These are phyloP conservation scores for Leucophora obtusa DNA, from an alignment of 2,888 invertebrate genomes.

Conservation along the genomic window DNA sequence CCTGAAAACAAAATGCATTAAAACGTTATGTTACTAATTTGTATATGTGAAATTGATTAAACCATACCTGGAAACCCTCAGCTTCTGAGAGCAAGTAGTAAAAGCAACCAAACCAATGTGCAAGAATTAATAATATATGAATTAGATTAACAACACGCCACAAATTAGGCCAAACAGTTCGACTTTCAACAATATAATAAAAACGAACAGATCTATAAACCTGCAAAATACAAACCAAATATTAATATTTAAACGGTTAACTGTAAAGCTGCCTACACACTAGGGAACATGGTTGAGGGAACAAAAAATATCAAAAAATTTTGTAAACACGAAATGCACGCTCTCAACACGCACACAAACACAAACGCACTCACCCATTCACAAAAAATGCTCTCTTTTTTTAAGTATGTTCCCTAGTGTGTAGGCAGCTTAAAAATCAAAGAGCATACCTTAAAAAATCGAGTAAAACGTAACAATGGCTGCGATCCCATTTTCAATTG, in stretches of 20 bases:
- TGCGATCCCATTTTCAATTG: slow-evolving; percentile 90
- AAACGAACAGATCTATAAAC: slow-evolving; percentile 94
- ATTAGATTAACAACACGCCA: slow-evolving; percentile 97
- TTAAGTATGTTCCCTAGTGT: too few species aligned
- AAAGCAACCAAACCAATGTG: slow-evolving; percentile 99
- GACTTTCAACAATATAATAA: slow-evolving; percentile 97
- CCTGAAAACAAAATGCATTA: slow-evolving; percentile 79
- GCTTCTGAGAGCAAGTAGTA: slow-evolving; percentile 96
- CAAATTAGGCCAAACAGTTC: slow-evolving; percentile 96
- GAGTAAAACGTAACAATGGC: slow-evolving; percentile 92
- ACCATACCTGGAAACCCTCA: slow-evolving; percentile 87
- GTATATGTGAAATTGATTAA: not conserved
- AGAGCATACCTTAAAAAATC: slow-evolving; percentile 88
- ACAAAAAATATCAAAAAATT: too few species aligned
- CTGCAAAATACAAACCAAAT: slow-evolving; percentile 76
- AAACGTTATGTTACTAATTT: not conserved
- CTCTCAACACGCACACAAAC: too few species aligned
- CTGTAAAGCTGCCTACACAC: too few species aligned
- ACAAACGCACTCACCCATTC: too few species aligned
- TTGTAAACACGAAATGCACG: too few species aligned
- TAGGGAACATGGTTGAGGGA: too few species aligned
- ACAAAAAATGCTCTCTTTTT: too few species aligned
- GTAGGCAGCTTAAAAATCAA: too few species aligned
- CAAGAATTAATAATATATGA: slow-evolving; percentile 94
- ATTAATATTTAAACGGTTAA: not conserved